Evolutionary conservation across 2,888 invertebrate species (phyloP).

Genomic region (Rugalucina vietnamica): DNA sequence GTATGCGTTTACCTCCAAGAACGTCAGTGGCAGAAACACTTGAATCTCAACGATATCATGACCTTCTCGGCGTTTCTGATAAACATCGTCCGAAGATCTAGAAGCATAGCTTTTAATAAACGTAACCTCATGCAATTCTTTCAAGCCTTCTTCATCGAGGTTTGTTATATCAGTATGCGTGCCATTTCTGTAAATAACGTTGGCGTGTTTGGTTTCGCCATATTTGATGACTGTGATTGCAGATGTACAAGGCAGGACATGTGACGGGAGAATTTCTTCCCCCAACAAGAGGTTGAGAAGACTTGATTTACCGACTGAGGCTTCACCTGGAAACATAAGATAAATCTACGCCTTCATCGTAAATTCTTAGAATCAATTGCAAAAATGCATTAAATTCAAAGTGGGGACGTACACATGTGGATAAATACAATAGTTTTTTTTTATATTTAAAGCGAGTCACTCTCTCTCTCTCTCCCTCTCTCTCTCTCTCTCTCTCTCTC

Average conservation of each 20-base stretch:
- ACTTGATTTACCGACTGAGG: slow-evolving; percentile 79
- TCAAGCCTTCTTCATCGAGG: slow-evolving; percentile 48
- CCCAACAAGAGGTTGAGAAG: slow-evolving; percentile 77
- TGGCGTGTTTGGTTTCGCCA: slow-evolving; percentile 58
- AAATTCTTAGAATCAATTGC: too few relatives aligned
- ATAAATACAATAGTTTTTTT: too few relatives aligned
- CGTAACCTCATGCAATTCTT: slow-evolving; percentile 44
- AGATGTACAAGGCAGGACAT: slow-evolving; percentile 77
- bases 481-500: too few relatives aligned
- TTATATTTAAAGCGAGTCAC: too few relatives aligned
- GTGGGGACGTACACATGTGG: too few relatives aligned
- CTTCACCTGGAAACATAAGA: slow-evolving; percentile 78
- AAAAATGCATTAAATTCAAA: too few relatives aligned
- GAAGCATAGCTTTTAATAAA: slow-evolving; percentile 40
- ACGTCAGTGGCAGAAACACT: slow-evolving; percentile 44
- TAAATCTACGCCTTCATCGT: too few relatives aligned
- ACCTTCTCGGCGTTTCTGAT: slow-evolving; percentile 48
- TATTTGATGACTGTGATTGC: slow-evolving; percentile 74
- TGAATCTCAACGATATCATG: slow-evolving; percentile 59
- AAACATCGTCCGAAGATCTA: slow-evolving; percentile 19
- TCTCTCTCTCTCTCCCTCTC: too few relatives aligned
- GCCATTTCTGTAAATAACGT: slow-evolving; percentile 39
- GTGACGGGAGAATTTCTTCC: slow-evolving; percentile 71
- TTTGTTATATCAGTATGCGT: slow-evolving; percentile 28
- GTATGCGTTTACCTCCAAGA: slow-evolving; percentile 32